Percentiles rank a stretch among this genome's conserved stretches.
Evolutionary conservation across 1,140 invertebrate species (phyloP).

Genomic region (Cherax destructor): DNA sequence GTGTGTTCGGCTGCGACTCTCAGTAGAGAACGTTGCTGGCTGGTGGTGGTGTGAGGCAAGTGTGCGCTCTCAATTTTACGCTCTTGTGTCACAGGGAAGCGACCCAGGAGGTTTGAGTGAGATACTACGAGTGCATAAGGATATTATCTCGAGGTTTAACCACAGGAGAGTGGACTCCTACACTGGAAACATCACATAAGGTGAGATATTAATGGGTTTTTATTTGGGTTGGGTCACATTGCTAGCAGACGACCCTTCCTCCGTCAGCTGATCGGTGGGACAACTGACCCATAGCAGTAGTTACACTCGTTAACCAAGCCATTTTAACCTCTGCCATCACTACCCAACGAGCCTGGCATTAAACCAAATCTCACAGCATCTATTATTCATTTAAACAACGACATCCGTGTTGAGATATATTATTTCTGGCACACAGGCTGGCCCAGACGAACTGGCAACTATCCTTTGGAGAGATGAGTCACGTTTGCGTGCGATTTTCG

Average conservation of each 20-base stretch:
- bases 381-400: no score
- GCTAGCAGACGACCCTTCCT: constrained; percentile 27
- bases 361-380: no score
- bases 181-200: background rate
- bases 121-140: constrained; percentile 1
- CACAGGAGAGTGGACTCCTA: background rate
- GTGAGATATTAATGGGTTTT: background rate
- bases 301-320: no score
- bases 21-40: constrained; percentile 25
- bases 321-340: no score
- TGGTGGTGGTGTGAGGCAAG: background rate
- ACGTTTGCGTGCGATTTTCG: constrained; percentile 5
- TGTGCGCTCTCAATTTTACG: background rate
- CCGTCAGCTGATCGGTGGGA: constrained; percentile 28
- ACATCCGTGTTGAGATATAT: no score
- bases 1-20: constrained; percentile 12
- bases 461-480: background rate
- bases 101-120: background rate
- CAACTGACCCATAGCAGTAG: background rate
- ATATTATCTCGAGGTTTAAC: background rate
- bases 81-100: background rate
- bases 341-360: no score
- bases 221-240: constrained; percentile 11
- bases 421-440: no score
- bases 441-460: constrained; percentile 9